A percentile compares a stretch with the other conserved stretches of the same genome.
Evolutionary conservation across 2,797 vertebrate species (phyloP).

Genomic region (Columba guinea): DNA sequence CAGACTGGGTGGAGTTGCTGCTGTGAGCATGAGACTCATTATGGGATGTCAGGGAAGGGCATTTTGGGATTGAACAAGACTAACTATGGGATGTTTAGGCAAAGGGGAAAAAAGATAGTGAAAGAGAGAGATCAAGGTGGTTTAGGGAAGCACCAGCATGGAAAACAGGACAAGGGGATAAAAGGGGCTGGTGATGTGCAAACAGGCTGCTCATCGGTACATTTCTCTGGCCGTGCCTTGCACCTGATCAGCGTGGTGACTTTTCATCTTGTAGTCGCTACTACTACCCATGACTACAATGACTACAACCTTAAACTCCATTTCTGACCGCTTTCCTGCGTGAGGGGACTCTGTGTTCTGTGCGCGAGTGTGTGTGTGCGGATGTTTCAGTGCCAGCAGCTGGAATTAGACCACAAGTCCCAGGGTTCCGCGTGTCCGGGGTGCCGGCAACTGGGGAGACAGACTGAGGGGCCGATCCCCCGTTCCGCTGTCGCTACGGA

Average conservation of each 20-base stretch:
- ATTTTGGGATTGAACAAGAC: no score
- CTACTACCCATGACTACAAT: no score
- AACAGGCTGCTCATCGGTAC: rapidly evolving
- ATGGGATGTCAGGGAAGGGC: not conserved
- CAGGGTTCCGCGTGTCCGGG: rapidly evolving
- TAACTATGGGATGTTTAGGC: no score
- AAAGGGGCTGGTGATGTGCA: not conserved
- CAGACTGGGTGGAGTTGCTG: no score
- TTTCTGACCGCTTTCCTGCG: not conserved
- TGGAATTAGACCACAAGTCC: not conserved
- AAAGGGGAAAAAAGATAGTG: not conserved
- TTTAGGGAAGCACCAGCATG: not conserved
- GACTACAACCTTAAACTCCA: not conserved
- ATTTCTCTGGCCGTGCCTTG: not conserved
- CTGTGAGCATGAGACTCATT: no score
- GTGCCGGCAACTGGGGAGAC: not conserved
- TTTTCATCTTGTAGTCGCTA: not conserved
- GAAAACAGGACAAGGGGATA: not conserved
- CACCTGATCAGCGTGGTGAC: rapidly evolving
- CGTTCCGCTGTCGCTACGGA: not conserved
- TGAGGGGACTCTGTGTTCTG: not conserved
- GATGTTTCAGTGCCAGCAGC: not conserved
- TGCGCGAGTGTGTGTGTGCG: not conserved
- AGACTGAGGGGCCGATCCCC: rapidly evolving
- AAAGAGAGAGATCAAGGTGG: not conserved